phyloP scores from a whole-genome alignment of 2,888 invertebrate species.

The Cremastinae sp. region DNA sequence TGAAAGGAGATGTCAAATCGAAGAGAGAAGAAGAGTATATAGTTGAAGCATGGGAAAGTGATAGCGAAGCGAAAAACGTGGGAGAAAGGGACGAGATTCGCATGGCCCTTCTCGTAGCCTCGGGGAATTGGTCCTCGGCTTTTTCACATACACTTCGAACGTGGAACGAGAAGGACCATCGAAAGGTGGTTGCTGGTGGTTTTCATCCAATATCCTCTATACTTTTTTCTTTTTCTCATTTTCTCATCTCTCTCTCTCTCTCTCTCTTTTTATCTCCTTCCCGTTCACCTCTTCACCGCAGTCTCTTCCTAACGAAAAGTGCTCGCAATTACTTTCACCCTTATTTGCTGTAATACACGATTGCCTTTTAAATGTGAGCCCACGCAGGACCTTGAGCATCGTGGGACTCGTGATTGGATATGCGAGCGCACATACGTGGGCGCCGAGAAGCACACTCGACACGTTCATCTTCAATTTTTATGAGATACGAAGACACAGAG shows the following conservation, averaged over 20 bases:
- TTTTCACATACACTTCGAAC: slow-evolving; percentile 38
- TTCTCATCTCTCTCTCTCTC: slow-evolving; percentile 8
- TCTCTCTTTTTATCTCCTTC: slow-evolving; percentile 7
- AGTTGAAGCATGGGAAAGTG: slow-evolving; percentile 55
- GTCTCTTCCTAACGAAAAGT: slow-evolving; percentile 50
- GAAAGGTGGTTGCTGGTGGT: slow-evolving; percentile 69
- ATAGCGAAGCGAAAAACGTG: slow-evolving; percentile 64
- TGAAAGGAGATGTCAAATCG: not conserved
- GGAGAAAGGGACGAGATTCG: slow-evolving; percentile 50
- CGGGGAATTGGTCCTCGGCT: slow-evolving; percentile 67
- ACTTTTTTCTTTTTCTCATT: slow-evolving; percentile 12
- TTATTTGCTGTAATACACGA: slow-evolving; percentile 68
- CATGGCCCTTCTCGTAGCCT: slow-evolving; percentile 62
- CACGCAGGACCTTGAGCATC: slow-evolving; percentile 44
- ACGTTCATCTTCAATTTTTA: slow-evolving; percentile 41
- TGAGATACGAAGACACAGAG: slow-evolving; percentile 8
- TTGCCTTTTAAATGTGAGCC: slow-evolving; percentile 74
- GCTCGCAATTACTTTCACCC: slow-evolving; percentile 75
- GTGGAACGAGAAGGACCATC: slow-evolving; percentile 68
- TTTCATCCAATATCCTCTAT: slow-evolving; percentile 41
- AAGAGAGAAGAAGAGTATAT: not conserved
- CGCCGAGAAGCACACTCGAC: slow-evolving; percentile 33
- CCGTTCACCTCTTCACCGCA: slow-evolving; percentile 66
- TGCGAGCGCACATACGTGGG: slow-evolving; percentile 23
- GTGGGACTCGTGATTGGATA: slow-evolving; percentile 62